These are phyloP conservation scores for Crenuchus spilurus DNA, from an alignment of 2,797 vertebrate species.

Conservation along the genomic window DNA sequence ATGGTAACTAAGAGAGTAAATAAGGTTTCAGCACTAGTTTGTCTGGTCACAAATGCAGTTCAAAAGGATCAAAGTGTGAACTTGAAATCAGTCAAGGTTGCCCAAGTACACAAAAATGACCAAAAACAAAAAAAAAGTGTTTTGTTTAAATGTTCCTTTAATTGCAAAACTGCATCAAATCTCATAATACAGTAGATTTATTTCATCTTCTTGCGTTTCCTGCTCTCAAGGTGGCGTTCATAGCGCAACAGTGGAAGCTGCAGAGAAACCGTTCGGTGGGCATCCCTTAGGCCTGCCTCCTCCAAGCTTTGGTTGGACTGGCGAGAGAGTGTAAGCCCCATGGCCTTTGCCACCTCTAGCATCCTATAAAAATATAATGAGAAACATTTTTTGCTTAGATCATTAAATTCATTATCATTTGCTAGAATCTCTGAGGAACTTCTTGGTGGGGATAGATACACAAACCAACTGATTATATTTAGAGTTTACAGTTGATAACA, in stretches of 20 bases:
- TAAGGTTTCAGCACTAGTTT: too few relatives aligned
- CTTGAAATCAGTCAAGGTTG: too few relatives aligned
- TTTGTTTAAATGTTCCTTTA: not conserved
- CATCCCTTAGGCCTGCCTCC: constrained; percentile 47
- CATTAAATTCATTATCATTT: not conserved
- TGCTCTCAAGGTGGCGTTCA: constrained; percentile 56
- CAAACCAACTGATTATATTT: too few relatives aligned
- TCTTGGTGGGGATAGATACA: too few relatives aligned
- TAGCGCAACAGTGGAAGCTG: constrained; percentile 82
- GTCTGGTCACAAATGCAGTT: too few relatives aligned
- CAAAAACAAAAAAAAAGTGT: too few relatives aligned
- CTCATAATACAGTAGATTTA: not conserved
- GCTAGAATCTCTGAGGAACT: too few relatives aligned
- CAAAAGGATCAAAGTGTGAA: too few relatives aligned
- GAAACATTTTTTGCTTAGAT: not conserved
- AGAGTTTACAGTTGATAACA: too few relatives aligned
- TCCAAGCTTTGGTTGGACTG: constrained; percentile 47
- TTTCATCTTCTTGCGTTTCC: constrained; percentile 81
- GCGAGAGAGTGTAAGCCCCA: constrained; percentile 86
- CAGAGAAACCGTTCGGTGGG: constrained; percentile 80
- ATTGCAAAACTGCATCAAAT: not conserved
- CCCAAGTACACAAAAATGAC: too few relatives aligned
- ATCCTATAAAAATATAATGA: constrained; percentile 76
- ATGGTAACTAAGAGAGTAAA: too few relatives aligned
- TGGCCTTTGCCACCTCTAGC: constrained; percentile 86